Evolutionary conservation across 2,797 vertebrate genomes (phyloP), one percentile per base, ranked within the genome.

Genomic region (Leptatherina wallacei): DNA sequence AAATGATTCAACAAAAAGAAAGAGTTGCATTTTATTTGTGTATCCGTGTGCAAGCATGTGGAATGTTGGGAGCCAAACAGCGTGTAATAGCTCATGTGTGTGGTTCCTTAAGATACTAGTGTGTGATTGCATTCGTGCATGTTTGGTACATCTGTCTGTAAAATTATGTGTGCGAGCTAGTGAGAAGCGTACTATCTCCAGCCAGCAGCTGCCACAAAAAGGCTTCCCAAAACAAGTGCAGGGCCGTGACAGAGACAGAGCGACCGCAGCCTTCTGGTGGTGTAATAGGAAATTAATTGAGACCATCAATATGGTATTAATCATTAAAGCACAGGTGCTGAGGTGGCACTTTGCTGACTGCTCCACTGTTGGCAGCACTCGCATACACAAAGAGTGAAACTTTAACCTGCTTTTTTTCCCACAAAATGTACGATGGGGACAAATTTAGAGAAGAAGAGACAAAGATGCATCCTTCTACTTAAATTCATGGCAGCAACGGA

Each of bases 281-380:
- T 84, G 88, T 95, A 95, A 95, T 94, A 94, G 93, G 93, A 94
- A 95, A 95, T 94, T 95, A 95, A 95, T 95, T 95, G 94, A 95
- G 94, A 95, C 93, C 94, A 95, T 95, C 94, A 95, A 95, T 95
- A 95, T 92, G 88, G 94, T 94, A 95, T 95, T 95, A 95, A 95
- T 95, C 94, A 95, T 94, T 94, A 94, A 94, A 92, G 92, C 87
- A 84, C 93, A 94, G 95, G 94, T 94, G 95, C 94, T 95, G 94
- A 95, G 92, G 86, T 91, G 88, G 94, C 94, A 92, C 91, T 94
- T 94, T 93, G 87, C 91, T 87, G 91, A 93, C 86, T 90, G 78
- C 85, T 88, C 81, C 24, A 64, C 87, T 90, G 86, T 91, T 91
- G 91, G 93, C 87, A 80, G 89, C 73, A 64, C 82, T 66, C 84